Evolutionary conservation across 2,888 invertebrate genomes (phyloP).

Genomic region (Harpagoxenus sublaevis): DNA sequence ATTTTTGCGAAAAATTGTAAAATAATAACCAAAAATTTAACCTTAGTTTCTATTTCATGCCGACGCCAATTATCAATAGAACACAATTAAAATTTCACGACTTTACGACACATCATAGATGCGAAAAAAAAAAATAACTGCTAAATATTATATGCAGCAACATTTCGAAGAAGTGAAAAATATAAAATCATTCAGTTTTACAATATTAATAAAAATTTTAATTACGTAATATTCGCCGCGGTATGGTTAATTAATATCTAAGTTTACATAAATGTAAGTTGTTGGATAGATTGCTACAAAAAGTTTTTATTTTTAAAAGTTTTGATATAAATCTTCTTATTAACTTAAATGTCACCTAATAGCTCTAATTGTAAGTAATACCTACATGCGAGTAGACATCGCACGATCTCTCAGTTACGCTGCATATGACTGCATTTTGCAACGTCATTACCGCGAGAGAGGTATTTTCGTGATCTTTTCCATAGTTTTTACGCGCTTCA

Average conservation of each 20-base stretch:
- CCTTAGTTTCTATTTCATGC: neutral
- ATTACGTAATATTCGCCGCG: neutral
- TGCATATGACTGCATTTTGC: neutral
- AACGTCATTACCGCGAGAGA: neutral
- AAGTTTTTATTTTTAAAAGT: neutral
- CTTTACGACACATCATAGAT: neutral
- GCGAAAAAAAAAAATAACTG: neutral
- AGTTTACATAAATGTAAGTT: neutral
- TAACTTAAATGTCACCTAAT: neutral
- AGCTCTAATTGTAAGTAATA: neutral
- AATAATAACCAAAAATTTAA: neutral
- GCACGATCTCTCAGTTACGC: neutral
- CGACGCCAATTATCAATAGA: no score
- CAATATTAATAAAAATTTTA: neutral
- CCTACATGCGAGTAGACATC: neutral
- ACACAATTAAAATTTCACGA: neutral
- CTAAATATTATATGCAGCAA: neutral
- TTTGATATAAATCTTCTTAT: neutral
- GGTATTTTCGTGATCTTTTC: slow-evolving; percentile 17
- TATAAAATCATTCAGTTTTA: neutral
- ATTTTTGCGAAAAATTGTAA: neutral
- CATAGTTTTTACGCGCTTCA: slow-evolving; percentile 30
- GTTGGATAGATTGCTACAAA: neutral
- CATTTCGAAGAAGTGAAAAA: neutral
- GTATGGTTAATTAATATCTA: neutral